Evolutionary conservation across 2,888 invertebrate species (phyloP), one percentile per base, ranked within the genome.

Genomic region (Andrena fulva): DNA sequence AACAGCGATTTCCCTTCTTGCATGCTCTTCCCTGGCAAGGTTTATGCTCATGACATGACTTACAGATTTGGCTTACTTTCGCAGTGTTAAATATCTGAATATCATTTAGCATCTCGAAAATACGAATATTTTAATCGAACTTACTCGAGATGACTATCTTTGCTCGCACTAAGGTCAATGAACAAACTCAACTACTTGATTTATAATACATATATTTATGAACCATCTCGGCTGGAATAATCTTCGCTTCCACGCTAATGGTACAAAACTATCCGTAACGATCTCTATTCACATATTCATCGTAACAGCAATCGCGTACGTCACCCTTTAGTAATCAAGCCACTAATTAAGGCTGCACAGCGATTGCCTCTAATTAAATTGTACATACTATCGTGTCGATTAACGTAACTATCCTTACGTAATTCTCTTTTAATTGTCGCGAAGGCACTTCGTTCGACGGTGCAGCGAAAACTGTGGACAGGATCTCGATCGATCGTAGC

Each of bases 31-130:
- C 95, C 95, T 4, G 95, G 95, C 2, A 90, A 94, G 60, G 89
- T 93, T 50, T 95, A 95, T 88, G 84, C 85, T 3, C 94, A 95
- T 70, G 93, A 92, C n/a, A 92, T 94, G 42, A 91, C 94, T 6
- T 94, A 94, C 91, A 94, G 92, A 92, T 96, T 94, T 78, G 93
- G 93, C 7, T 77, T 89, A 12, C 52, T 80, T 42, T 77, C 67
- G 3, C 24, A 68, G 48, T 24, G 24, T 56, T 20, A 27, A 56
- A 27, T 24, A 56, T 20, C 56, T 56, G 56, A 54, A 54, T n/a
- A 54, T 54, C 54, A 8, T 54, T 54, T 2, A 24, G 54, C 16
- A 1, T 42, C 42, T 16, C 0, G 42, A 42, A 16, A 16, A 16
- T 42, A 42, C 42, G 42, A 16, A 42, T 42, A 16, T 42, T 42